A percentile compares a stretch with the other conserved stretches of the same genome.
These are phyloP conservation scores for Diplolepis rosae DNA, from an alignment of 2,888 invertebrate genomes.

Conservation along the genomic window DNA sequence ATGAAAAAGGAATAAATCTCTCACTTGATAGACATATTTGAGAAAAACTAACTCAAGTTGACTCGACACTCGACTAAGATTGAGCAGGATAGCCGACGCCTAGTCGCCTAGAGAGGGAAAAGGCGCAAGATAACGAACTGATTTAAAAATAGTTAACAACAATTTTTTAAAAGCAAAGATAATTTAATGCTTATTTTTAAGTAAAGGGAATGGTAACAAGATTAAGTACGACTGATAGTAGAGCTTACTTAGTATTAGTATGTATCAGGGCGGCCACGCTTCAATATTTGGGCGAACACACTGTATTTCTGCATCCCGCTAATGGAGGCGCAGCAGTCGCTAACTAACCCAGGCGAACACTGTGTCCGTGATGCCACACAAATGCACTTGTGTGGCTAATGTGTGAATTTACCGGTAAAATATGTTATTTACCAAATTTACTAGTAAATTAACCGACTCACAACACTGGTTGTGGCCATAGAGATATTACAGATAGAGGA, in stretches of 20 bases:
- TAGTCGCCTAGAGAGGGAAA: neutral
- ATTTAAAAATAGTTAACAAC: too few species aligned
- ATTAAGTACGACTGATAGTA: neutral
- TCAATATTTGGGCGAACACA: too few species aligned
- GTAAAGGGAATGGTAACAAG: neutral
- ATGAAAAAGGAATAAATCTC: conserved; percentile 17
- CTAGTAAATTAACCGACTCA: too few species aligned
- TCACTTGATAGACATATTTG: conserved; percentile 15
- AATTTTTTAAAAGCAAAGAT: neutral
- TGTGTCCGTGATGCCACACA: too few species aligned
- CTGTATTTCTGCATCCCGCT: too few species aligned
- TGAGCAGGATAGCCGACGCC: conserved; percentile 8
- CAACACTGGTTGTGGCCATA: too few species aligned
- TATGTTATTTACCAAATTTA: too few species aligned
- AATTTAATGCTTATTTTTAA: neutral
- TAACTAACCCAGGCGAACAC: too few species aligned
- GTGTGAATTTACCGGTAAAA: too few species aligned
- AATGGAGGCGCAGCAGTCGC: too few species aligned
- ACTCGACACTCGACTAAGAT: neutral
- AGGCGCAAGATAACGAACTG: neutral
- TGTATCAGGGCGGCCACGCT: neutral
- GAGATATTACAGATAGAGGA: too few species aligned
- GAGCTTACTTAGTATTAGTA: neutral
- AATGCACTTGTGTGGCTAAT: too few species aligned
- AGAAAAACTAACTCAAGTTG: neutral